Evolutionary conservation across 2,888 invertebrate species (phyloP), one percentile per base, ranked within the genome.

Genomic region (Stenoptilia bipunctidactyla): DNA sequence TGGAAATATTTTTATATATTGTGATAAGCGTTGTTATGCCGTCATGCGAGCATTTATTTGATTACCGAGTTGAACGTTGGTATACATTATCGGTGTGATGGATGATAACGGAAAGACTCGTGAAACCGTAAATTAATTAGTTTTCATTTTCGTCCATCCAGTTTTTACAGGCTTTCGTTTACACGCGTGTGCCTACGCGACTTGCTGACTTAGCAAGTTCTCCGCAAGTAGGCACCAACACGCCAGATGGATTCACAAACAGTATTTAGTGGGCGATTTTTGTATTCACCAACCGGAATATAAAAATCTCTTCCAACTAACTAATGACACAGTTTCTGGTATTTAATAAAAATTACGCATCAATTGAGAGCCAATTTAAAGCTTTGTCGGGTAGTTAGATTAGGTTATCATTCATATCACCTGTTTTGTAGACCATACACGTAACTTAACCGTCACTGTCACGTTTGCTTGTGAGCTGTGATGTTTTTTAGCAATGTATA

Each of bases 1-100:
- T 70, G 76, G 74, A 79, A 76, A 80, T 83, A 76, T 82, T 82
- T 83, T 82, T 83, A 79, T 80, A 77, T 77, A 79, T 75, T 80
- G 82, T 80, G 82, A 83, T 83, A 80, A 82, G 80, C 71, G 71
- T 77, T 80, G 75, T 76, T 77, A 77, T 79, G 80, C 79, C 75
- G 74, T 69, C 69, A 69, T 74, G 67, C 66, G 75, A 79, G 80
- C 80, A 82, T 83, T 80, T 82, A 82, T 72, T 75, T 74, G 72
- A 72, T 66, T 79, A 74, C 67, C 67, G 61, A 66, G 66, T 62
- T 60, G 64, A 63, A 60, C 56, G 63, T 57, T 50, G 53, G 54
- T 56, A 54, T 59, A 60, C 53, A 56, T 59, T 54, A 58, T 58
- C 62, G 69, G 72, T 70, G 71, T 63, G 50, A 63, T 68, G 72